Percentiles rank a stretch among this genome's conserved stretches.
Evolutionary conservation across 2,113 vertebrate genomes (phyloP).

Genomic region (Raja brachyura): DNA sequence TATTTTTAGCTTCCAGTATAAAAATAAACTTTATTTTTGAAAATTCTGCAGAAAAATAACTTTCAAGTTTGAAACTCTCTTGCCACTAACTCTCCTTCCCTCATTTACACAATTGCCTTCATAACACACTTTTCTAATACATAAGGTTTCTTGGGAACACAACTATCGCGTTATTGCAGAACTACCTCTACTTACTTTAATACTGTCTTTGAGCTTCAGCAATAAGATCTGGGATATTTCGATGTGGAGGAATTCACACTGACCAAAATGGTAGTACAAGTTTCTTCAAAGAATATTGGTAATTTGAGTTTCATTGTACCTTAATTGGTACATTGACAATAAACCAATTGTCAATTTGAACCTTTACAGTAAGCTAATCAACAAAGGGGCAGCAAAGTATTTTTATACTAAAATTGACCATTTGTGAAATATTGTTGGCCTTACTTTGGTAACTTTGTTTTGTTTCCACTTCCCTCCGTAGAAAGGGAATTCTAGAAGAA

Average conservation of each 20-base stretch:
- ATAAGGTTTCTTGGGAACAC: too few species aligned
- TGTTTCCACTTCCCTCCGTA: constrained; percentile 49
- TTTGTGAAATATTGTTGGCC: not conserved
- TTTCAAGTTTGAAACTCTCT: too few species aligned
- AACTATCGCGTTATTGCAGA: too few species aligned
- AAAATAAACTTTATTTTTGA: too few species aligned
- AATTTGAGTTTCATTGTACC: too few species aligned
- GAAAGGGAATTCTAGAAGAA: constrained; percentile 87
- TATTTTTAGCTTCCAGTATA: too few species aligned
- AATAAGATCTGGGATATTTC: not conserved
- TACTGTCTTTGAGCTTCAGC: not conserved
- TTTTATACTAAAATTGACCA: not conserved
- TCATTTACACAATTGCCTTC: too few species aligned
- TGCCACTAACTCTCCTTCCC: too few species aligned
- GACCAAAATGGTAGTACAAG: not conserved
- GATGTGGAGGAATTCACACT: not conserved
- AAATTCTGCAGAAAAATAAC: too few species aligned
- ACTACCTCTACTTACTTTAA: not conserved
- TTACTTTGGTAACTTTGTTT: not conserved
- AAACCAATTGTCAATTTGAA: too few species aligned
- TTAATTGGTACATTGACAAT: too few species aligned
- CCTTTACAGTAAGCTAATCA: not conserved
- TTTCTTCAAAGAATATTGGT: not conserved
- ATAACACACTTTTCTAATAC: too few species aligned
- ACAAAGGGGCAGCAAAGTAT: not conserved